Evolutionary conservation across 2,888 invertebrate genomes (phyloP), one percentile per base, ranked within the genome.

Genomic region (Trachelus iudaicus): DNA sequence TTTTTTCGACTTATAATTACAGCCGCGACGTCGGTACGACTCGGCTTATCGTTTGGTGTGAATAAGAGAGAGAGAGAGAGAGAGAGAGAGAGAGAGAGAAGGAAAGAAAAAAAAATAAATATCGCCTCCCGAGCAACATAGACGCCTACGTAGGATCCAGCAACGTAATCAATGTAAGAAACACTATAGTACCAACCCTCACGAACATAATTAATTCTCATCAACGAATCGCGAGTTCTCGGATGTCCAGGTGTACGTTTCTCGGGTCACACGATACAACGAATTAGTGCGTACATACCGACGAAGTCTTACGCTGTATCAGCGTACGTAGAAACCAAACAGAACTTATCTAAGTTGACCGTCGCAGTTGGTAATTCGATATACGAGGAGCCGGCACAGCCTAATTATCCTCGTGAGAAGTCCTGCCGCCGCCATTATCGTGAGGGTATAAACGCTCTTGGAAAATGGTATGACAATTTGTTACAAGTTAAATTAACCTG

Each of bases 1-100:
- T 35, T 79, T 78, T 79, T 81, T 75, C 75, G 76, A 79, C 80
- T 83, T 82, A 76, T 79, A 82, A 83, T 83, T 83, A 79, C 56
- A 23, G 56, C 56, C 23, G 56, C 15, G 56, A 56, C 9, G 56
- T 56, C 23, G 56, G 56, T 56, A 23, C 15, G 56, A 9, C 9
- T 56, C 0, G 56, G 56, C 56, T 56, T 56, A 56, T 56, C 56
- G 56, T 56, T 56, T 23, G 56, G 56, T 23, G 56, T 23, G 56
- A 56, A 56, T 56, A 56, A 23, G 23, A 56, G 56, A 40, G 40
- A 40, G 13, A 13, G 13, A 35, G 2, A 12, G 35, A 12, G 12
- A 11, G 34, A 34, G 37, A 40, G 15, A 40, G 13, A 40, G 15
- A 15, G 13, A 34, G 34, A 35, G 35, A 12, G 15, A 15, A 3